Conservation (phyloP, 2,113 vertebrate genomes). For the Poeciliopsis retropinna region DNA sequence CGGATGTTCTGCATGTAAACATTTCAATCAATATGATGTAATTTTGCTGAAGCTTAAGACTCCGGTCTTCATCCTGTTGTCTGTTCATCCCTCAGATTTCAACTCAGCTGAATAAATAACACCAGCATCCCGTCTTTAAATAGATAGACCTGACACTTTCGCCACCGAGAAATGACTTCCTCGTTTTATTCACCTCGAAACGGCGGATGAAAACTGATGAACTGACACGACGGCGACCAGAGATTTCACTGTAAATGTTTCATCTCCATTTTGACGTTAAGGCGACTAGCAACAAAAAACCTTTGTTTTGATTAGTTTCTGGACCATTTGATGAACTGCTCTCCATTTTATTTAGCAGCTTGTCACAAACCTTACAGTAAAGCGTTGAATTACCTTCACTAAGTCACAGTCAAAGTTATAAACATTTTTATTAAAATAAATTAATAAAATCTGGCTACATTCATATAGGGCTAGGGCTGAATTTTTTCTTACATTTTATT, state of each 20-base stretch:
- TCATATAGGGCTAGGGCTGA: too few species aligned
- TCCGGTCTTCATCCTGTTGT: not conserved
- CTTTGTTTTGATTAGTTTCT: too few species aligned
- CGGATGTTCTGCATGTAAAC: conserved; percentile 14
- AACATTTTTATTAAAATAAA: not conserved
- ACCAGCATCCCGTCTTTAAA: conserved; percentile 25
- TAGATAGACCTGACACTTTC: conserved; percentile 26
- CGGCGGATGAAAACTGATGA: not conserved
- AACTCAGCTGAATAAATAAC: not conserved
- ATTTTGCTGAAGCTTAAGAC: not conserved
- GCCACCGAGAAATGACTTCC: conserved; percentile 16
- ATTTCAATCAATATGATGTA: conserved; percentile 16
- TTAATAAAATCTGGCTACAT: too few species aligned
- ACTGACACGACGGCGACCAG: not conserved
- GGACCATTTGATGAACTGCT: too few species aligned
- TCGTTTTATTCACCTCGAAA: conserved; percentile 19
- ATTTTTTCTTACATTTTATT: too few species aligned
- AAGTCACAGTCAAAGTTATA: not conserved
- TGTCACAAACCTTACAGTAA: not conserved
- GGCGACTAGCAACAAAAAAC: too few species aligned
- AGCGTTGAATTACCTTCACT: not conserved
- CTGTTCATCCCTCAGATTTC: not conserved
- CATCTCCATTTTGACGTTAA: too few species aligned
- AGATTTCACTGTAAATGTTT: too few species aligned
- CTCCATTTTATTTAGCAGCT: not conserved